phyloP scores from a whole-genome alignment of 2,888 invertebrate genomes.

The Xestia rhomboidea region DNA sequence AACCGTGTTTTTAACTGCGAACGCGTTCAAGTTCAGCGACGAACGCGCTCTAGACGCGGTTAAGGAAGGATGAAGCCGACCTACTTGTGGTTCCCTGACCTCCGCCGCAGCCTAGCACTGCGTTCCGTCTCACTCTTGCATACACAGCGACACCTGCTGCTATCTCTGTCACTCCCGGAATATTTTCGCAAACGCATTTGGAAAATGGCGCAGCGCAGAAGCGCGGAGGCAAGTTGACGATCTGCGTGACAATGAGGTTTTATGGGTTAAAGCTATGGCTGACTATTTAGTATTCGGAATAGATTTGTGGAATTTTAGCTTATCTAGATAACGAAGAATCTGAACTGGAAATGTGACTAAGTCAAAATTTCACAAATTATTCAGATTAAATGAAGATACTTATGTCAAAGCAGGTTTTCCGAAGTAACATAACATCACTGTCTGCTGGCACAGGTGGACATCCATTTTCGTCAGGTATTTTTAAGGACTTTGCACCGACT shows the following conservation, averaged over 20 bases:
- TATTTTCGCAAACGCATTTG: slow-evolving; percentile 88
- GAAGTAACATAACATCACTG: not conserved
- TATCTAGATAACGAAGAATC: slow-evolving; percentile 45
- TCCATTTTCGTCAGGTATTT: not conserved
- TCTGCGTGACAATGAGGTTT: slow-evolving; percentile 80
- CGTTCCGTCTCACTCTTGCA: slow-evolving; percentile 75
- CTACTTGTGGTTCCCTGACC: slow-evolving; percentile 90
- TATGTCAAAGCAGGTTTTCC: not conserved
- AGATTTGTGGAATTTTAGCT: slow-evolving; percentile 49
- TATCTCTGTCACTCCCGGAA: slow-evolving; percentile 87
- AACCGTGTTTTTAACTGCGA: slow-evolving; percentile 86
- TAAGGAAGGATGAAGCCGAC: slow-evolving; percentile 89
- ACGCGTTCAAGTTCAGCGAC: slow-evolving; percentile 87
- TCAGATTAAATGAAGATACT: not conserved
- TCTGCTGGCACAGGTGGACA: not conserved
- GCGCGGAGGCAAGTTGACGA: slow-evolving; percentile 78
- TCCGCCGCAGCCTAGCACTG: slow-evolving; percentile 86
- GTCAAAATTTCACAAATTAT: slow-evolving; percentile 6
- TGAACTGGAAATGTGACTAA: slow-evolving; percentile 16
- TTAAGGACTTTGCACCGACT: not conserved
- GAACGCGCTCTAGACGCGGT: slow-evolving; percentile 79
- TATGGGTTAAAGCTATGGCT: slow-evolving; percentile 72
- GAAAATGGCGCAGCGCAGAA: slow-evolving; percentile 84
- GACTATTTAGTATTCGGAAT: slow-evolving; percentile 58
- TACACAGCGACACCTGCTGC: slow-evolving; percentile 33